Conservation (phyloP, 2,113 vertebrate species). For the Turdus rufiventris region DNA sequence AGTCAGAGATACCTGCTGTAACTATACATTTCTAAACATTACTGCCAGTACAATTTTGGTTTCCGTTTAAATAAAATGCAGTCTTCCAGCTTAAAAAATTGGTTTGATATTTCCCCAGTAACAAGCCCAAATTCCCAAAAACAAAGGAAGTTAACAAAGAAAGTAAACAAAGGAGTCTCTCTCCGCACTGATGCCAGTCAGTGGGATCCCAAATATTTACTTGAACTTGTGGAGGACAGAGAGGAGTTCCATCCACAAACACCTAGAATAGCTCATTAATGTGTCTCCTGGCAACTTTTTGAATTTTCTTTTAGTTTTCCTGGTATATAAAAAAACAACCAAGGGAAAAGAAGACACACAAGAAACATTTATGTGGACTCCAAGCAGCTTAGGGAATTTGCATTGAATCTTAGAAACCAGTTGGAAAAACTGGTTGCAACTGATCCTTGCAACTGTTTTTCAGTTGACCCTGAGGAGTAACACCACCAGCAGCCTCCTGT, state of each 20-base stretch:
- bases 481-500: neutral
- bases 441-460: neutral
- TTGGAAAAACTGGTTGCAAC: neutral
- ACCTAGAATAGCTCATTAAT: constrained; percentile 5
- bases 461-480: neutral
- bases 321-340: neutral
- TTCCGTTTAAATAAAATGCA: neutral
- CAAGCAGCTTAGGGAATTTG: neutral
- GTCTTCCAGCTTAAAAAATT: neutral
- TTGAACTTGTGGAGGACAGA: neutral
- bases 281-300: neutral
- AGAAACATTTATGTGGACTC: neutral
- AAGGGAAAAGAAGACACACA: neutral
- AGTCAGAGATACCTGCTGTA: neutral
- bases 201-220: neutral
- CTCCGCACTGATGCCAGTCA: neutral
- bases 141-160: neutral
- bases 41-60: neutral
- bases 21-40: neutral
- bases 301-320: neutral
- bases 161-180: neutral
- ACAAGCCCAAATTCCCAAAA: neutral
- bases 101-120: neutral
- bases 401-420: neutral
- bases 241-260: neutral